Evolutionary conservation across 1,140 invertebrate species (phyloP), one percentile per base, ranked within the genome.

Genomic region (Diachasma alloeum): DNA sequence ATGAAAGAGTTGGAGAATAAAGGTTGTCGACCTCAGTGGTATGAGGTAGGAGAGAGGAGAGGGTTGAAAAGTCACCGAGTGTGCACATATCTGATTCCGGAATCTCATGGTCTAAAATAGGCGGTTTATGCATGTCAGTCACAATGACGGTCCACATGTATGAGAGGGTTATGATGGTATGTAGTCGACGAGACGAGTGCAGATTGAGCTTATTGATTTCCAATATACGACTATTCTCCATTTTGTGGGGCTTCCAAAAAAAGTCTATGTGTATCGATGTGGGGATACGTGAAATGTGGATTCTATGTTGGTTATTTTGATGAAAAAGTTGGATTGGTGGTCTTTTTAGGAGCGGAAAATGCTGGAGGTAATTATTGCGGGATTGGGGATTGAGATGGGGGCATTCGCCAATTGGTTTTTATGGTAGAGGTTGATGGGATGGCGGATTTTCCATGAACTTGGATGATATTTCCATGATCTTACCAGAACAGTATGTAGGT

Each of bases 141-240:
- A 63, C 59, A 63, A 63, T 63, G 59, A 63, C 59, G 59, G 24
- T 63, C 59, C 59, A 31, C 59, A 63, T 63, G 19, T 63, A 63
- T 26, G 11, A 19, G 48, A 17, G 31, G 31, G 31, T 17, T 53
- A 53, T 19, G 17, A 19, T 53, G 48, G 15, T 15, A 11, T 15
- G 44, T 53, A 19, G 48, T n/a, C 10, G 48, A 53, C 39, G 59
- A 63, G 59, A 63, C 59, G 59, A 63, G 59, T 63, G 59, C 59
- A 63, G 59, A 63, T 63, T 63, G 59, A 26, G 59, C 59, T 63
- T 63, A 63, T 63, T 63, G 59, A 63, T 63, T 63, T 63, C 59
- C 59, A 26, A 63, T 63, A 63, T 24, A 24, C 15, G 11, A 26
- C 22, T 56, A 56, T 56, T 56, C 48, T 19, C 48, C 48, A 56